Conservation (phyloP, 2,797 vertebrate genomes). For the Anguilla pacifica region DNA sequence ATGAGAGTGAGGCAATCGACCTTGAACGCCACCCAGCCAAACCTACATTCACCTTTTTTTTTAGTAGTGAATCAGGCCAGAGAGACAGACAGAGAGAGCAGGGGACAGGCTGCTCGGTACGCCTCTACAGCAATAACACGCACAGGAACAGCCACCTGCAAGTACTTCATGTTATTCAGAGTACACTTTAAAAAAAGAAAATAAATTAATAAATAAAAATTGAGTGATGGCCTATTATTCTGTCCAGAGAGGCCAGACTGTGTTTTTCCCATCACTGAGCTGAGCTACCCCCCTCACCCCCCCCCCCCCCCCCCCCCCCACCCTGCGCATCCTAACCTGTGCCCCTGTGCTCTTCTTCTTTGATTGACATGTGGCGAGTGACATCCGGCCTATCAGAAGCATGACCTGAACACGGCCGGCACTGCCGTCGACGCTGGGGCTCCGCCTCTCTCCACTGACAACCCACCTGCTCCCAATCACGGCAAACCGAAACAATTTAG, state of each 20-base stretch:
- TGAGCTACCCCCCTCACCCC: background rate
- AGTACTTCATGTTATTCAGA: constrained; percentile 15
- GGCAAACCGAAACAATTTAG: constrained; percentile 49
- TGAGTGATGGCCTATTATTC: background rate
- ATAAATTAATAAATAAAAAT: background rate
- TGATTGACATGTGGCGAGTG: background rate
- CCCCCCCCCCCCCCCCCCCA: background rate
- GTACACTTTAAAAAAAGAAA: background rate
- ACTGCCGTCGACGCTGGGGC: background rate
- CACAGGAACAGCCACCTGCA: background rate
- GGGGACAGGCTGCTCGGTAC: background rate
- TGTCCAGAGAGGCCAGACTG: background rate
- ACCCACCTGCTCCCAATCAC: constrained; percentile 59
- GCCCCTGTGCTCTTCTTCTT: background rate
- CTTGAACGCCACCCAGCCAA: background rate
- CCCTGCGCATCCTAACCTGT: background rate
- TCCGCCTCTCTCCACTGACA: constrained; percentile 16
- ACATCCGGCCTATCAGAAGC: background rate
- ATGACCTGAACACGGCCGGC: background rate
- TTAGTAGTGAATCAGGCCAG: background rate
- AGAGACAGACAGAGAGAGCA: background rate
- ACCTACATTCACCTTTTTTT: background rate
- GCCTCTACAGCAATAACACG: background rate
- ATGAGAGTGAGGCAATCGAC: background rate
- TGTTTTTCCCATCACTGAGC: background rate